A percentile compares a stretch with the other conserved stretches of the same genome.
Evolutionary conservation across 2,113 vertebrate species (phyloP).

Genomic region (Engraulis encrasicolus): DNA sequence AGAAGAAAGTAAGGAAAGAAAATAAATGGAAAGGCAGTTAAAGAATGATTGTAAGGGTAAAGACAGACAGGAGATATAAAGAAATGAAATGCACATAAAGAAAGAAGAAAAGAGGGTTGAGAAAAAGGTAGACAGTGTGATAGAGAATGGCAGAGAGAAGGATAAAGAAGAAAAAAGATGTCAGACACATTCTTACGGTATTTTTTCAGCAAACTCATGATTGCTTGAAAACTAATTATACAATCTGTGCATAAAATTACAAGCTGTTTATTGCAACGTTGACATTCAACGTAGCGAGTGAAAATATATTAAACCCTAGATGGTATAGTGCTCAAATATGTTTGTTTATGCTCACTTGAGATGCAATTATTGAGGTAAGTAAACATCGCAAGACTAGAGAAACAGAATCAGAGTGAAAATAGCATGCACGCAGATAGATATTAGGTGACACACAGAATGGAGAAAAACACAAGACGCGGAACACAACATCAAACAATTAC

Average conservation of each 20-base stretch:
- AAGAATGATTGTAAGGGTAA: neutral
- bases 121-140: neutral
- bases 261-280: neutral
- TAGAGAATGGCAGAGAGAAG: neutral
- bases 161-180: no score
- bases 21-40: neutral
- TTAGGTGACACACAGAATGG: slow-evolving; percentile 29
- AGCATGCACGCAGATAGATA: slow-evolving; percentile 20
- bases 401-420: neutral
- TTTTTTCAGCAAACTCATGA: neutral
- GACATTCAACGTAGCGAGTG: neutral
- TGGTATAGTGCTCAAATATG: neutral
- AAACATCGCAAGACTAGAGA: slow-evolving; percentile 18
- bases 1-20: neutral
- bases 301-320: neutral
- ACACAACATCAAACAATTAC: slow-evolving; percentile 29
- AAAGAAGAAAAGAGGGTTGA: neutral
- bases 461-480: slow-evolving; percentile 33
- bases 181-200: neutral
- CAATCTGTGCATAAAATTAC: neutral
- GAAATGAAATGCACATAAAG: neutral
- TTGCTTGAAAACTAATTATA: neutral
- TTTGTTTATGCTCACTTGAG: neutral
- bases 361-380: neutral
- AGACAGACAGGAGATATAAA: neutral